Conservation (phyloP, 2,113 vertebrate genomes). For the Lethenteron camtschaticum region DNA sequence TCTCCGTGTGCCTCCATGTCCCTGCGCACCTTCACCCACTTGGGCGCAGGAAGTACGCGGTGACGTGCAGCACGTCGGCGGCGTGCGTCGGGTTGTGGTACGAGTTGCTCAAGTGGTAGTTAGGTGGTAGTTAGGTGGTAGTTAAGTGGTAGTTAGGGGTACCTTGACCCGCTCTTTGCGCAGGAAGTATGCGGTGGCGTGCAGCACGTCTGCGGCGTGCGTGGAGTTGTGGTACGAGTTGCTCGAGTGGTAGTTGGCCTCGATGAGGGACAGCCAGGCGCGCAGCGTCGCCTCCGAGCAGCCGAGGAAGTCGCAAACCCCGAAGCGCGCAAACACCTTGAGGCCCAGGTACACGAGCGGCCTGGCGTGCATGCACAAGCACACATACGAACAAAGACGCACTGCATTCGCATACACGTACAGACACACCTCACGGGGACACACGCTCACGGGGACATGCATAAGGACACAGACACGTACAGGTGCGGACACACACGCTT, state of each 20-base stretch:
- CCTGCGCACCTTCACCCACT: slow-evolving; percentile 57
- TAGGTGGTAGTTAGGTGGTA: slow-evolving; percentile 36
- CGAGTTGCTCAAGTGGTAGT: slow-evolving; percentile 72
- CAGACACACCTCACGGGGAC: no score
- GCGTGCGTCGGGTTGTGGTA: slow-evolving; percentile 90
- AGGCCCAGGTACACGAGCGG: slow-evolving; percentile 73
- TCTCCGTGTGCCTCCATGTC: no score
- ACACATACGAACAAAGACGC: no score
- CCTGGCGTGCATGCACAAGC: slow-evolving; percentile 18
- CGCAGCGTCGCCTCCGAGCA: slow-evolving; percentile 54
- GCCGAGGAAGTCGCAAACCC: slow-evolving; percentile 62
- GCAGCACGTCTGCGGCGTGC: slow-evolving; percentile 65
- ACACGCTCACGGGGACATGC: no score
- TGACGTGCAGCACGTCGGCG: slow-evolving; percentile 76
- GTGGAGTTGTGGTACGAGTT: slow-evolving; percentile 94
- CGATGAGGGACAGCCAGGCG: slow-evolving; percentile 78
- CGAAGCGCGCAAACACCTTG: slow-evolving; percentile 62
- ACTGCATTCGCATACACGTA: no score
- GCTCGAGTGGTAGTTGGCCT: slow-evolving; percentile 74
- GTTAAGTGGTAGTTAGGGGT: slow-evolving; percentile 8
- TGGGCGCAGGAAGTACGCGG: slow-evolving; percentile 79
- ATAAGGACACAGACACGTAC: no score
- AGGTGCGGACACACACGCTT: no score
- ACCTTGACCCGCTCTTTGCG: slow-evolving; percentile 81
- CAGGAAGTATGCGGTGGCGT: slow-evolving; percentile 74